These are phyloP conservation scores for Eulimnadia texana DNA, from an alignment of 1,140 invertebrate genomes.

Conservation along the genomic window DNA sequence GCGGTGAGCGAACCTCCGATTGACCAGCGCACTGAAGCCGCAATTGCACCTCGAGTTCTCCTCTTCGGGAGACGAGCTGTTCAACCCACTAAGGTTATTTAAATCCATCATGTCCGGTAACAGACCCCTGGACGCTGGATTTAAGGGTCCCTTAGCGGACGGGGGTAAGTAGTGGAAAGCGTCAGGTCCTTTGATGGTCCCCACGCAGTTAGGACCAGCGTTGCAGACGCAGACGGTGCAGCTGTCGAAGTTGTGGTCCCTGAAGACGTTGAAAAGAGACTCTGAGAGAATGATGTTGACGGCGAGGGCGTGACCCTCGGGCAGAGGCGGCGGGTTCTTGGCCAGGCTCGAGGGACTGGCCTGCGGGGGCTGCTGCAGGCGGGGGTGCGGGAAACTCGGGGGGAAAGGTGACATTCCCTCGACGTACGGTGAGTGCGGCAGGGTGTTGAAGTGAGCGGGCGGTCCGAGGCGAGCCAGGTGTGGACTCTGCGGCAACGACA, in stretches of 20 bases:
- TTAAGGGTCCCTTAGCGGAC: constrained; percentile 38
- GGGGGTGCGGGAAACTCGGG: background rate
- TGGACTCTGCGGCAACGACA: constrained; percentile 1
- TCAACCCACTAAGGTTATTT: too few species aligned
- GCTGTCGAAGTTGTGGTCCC: constrained; percentile 92
- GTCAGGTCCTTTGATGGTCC: constrained; percentile 76
- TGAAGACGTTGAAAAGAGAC: constrained; percentile 68
- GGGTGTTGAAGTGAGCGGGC: constrained; percentile 16
- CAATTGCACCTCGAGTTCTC: constrained; percentile 79
- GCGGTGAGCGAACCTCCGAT: constrained; percentile 67
- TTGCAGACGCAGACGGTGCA: constrained; percentile 97
- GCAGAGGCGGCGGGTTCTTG: constrained; percentile 27
- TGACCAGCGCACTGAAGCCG: constrained; percentile 90
- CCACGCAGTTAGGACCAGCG: constrained; percentile 58
- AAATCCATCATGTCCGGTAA: constrained; percentile 22
- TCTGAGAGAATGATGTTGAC: constrained; percentile 85
- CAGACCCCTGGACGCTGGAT: background rate
- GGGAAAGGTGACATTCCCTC: constrained; percentile 19
- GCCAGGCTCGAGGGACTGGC: background rate
- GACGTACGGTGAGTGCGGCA: constrained; percentile 20
- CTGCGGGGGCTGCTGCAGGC: constrained; percentile 15
- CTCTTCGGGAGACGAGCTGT: constrained; percentile 40
- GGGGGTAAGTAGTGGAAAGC: constrained; percentile 34
- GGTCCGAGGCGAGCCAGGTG: background rate
- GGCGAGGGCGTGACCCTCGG: constrained; percentile 69